These are phyloP conservation scores for Huso huso DNA, from an alignment of 2,797 vertebrate species.

Conservation along the genomic window DNA sequence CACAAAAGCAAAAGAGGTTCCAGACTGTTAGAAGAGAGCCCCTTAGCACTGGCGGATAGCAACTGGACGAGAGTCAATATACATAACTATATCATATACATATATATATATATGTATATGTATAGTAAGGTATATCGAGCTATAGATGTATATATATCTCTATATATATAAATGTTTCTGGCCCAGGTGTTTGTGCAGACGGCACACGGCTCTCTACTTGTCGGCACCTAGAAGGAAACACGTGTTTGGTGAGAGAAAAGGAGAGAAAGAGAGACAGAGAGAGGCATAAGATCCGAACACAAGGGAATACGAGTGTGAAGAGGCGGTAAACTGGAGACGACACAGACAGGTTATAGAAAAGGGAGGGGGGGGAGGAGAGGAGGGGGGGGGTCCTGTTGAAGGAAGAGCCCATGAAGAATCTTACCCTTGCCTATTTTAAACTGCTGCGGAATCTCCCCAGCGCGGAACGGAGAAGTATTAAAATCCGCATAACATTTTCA, in stretches of 20 bases:
- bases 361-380: slow-evolving; percentile 38
- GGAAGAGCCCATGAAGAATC: slow-evolving; percentile 81
- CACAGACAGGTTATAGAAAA: slow-evolving; percentile 53
- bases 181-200: slow-evolving; percentile 41
- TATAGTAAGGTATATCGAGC: neutral
- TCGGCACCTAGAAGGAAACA: slow-evolving; percentile 96
- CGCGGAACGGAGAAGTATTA: slow-evolving; percentile 62
- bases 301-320: slow-evolving; percentile 48
- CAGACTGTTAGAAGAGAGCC: slow-evolving; percentile 88
- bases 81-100: neutral
- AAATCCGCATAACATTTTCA: slow-evolving; percentile 88
- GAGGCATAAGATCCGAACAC: slow-evolving; percentile 55
- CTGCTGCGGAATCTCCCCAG: slow-evolving; percentile 40
- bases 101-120: slow-evolving; percentile 4
- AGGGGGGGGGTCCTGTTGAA: slow-evolving; percentile 66
- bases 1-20: slow-evolving; percentile 81
- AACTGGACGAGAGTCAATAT: slow-evolving; percentile 28
- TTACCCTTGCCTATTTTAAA: slow-evolving; percentile 94
- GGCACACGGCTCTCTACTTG: slow-evolving; percentile 80
- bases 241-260: slow-evolving; percentile 77
- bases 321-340: slow-evolving; percentile 50
- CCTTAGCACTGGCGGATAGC: slow-evolving; percentile 71
- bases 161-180: slow-evolving; percentile 49
- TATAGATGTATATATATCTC: slow-evolving; percentile 29
- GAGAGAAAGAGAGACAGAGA: slow-evolving; percentile 55